Percentiles rank a stretch among this genome's conserved stretches.
phyloP scores from a whole-genome alignment of 2,113 vertebrate species.

The Pelusios castaneus region DNA sequence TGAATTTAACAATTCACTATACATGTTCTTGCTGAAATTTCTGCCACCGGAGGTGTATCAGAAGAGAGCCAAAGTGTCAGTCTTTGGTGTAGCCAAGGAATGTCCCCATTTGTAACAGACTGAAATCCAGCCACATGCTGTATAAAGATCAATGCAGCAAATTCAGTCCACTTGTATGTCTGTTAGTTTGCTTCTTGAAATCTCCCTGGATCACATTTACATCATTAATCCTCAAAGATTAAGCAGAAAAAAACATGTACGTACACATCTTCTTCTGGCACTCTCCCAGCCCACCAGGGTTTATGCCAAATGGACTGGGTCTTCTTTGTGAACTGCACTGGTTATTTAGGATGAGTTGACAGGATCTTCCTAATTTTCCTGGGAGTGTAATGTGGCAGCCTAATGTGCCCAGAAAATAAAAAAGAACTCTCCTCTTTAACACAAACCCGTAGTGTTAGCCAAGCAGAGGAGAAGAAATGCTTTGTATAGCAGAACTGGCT shows the following conservation, averaged over 20 bases:
- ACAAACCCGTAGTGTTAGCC: neutral
- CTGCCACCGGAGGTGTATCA: neutral
- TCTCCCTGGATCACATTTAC: slow-evolving; percentile 23
- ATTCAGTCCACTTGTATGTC: neutral
- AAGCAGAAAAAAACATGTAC: neutral
- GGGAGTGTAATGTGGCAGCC: neutral
- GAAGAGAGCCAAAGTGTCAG: slow-evolving; percentile 1
- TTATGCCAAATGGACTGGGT: neutral
- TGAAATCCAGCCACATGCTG: slow-evolving; percentile 45
- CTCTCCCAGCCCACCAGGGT: neutral
- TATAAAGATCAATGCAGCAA: neutral
- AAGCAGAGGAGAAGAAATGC: neutral
- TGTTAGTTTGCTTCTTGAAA: neutral
- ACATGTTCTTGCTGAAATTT: slow-evolving; percentile 75
- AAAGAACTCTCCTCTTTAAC: neutral
- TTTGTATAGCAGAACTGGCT: neutral
- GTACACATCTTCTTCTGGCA: slow-evolving; percentile 35
- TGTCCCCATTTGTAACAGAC: slow-evolving; percentile 7
- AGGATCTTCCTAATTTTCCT: neutral
- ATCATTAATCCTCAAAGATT: neutral
- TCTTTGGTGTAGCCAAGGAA: slow-evolving; percentile 30
- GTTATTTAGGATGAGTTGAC: neutral
- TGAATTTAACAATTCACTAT: slow-evolving; percentile 90
- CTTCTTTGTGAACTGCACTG: neutral
- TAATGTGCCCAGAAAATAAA: neutral